A percentile compares a stretch with the other conserved stretches of the same genome.
Conservation (phyloP, 64 coral and sea anemone species). For the Trachythela sp. region DNA sequence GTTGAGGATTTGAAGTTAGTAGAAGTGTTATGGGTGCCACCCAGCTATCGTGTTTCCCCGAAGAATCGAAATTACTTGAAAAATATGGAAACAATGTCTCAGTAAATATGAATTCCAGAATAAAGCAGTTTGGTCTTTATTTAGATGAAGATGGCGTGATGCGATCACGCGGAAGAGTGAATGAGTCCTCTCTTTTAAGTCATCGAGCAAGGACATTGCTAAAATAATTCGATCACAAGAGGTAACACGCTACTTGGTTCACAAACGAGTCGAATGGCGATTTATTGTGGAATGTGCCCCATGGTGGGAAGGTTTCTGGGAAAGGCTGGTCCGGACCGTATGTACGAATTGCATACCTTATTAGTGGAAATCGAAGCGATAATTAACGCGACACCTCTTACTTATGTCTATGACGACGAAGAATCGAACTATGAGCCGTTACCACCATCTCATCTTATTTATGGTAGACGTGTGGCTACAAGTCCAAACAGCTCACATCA, state of each 20-base stretch:
- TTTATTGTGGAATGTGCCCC: background rate
- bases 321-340: background rate
- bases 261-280: background rate
- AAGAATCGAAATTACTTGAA: background rate
- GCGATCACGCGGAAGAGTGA: background rate
- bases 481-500: background rate
- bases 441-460: background rate
- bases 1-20: background rate
- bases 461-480: no score
- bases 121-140: background rate
- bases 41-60: background rate
- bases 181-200: background rate
- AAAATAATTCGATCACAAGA: slow-evolving; percentile 2
- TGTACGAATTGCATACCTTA: background rate
- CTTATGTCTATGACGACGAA: background rate
- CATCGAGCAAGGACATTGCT: no score
- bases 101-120: background rate
- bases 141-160: background rate
- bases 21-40: background rate
- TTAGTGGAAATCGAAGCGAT: background rate
- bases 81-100: background rate
- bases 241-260: background rate
- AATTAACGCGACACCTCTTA: background rate
- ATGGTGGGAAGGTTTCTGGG: background rate
- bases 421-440: background rate